These are phyloP conservation scores for Dendrocincla tyrannina DNA, from an alignment of 2,797 vertebrate genomes.

Conservation along the genomic window DNA sequence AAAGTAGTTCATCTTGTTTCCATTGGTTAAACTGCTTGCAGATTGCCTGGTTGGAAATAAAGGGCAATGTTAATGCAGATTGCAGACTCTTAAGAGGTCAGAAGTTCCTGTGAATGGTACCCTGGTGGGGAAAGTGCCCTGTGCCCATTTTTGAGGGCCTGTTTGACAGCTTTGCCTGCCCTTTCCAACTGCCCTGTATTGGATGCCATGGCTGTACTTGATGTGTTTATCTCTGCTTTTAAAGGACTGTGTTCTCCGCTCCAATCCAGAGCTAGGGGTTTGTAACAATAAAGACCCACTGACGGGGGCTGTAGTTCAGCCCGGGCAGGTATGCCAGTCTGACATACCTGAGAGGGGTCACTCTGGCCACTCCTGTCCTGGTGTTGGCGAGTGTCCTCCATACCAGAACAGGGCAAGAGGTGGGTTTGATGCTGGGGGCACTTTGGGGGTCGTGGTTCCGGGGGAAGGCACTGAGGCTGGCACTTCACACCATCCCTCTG, in stretches of 20 bases:
- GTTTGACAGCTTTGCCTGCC: neutral
- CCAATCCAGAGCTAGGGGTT: neutral
- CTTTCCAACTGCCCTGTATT: neutral
- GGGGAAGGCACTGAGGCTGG: neutral
- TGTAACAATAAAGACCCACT: neutral
- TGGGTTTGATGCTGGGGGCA: neutral
- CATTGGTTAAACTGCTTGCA: neutral
- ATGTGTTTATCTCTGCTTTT: neutral
- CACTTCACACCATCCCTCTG: neutral
- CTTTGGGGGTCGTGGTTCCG: too few species aligned
- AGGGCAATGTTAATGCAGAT: neutral
- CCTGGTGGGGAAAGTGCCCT: neutral
- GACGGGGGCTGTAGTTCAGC: neutral
- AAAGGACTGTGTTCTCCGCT: neutral
- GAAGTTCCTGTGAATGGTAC: neutral
- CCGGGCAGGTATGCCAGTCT: neutral
- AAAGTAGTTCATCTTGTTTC: neutral
- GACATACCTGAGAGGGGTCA: too few species aligned
- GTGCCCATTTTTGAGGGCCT: neutral
- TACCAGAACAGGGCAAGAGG: neutral
- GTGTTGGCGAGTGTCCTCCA: neutral
- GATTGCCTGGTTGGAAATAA: neutral
- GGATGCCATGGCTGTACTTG: neutral
- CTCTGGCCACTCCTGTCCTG: neutral
- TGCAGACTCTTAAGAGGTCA: neutral